Base-by-base conservation (phyloP, 2,888 invertebrate genomes). In the Lasioglossum lativentre region DNA sequence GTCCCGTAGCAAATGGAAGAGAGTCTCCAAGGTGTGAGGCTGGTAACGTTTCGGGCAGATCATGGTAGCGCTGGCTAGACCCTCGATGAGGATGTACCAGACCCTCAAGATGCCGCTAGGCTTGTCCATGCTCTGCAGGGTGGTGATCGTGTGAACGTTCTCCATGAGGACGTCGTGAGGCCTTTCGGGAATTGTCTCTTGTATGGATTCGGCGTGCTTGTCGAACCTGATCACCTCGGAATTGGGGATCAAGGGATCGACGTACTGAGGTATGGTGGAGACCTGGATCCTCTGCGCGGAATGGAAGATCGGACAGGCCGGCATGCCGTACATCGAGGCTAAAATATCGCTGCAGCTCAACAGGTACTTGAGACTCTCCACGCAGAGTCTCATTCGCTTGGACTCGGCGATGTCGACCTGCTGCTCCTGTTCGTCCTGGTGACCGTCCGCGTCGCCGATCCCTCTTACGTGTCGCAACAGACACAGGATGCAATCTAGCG, bases 321-420 rank as follows among this genome's bases (percentile, higher is more conserved):
- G 98, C 98, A 99, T 99, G 92, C 97, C 97, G 95, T 98, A 98
- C 98, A 99, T 98, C 95, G 98, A 98, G 4, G 98, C 97, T 78
- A 99, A 95, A 90, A 99, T 98, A 87, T 97, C 97, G 82, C 98
- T 98, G 94, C 98, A 99, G 90, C 97, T 98, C 93, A 98, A 97
- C 47, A 99, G 96, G 93, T 98, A 98, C 91, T 97, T 97, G 45
- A 99, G 95, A 0, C 98, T 98, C 98, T 93, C 97, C 95, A 94
- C 97, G 97, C 95, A 97, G 95, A 95, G 97, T 96, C 77, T 96
- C 96, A 90, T 95, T 88, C 92, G 91, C 23, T 92, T 91, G 2
- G 89, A 91, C 19, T 94, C 93, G 12, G 80, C 83, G n/a, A 88
- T 88, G 70, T 90, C 90, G 95, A 95, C 90, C 8, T 52, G 40